These are phyloP conservation scores for Picus viridis DNA, from an alignment of 2,797 vertebrate species.

Conservation along the genomic window DNA sequence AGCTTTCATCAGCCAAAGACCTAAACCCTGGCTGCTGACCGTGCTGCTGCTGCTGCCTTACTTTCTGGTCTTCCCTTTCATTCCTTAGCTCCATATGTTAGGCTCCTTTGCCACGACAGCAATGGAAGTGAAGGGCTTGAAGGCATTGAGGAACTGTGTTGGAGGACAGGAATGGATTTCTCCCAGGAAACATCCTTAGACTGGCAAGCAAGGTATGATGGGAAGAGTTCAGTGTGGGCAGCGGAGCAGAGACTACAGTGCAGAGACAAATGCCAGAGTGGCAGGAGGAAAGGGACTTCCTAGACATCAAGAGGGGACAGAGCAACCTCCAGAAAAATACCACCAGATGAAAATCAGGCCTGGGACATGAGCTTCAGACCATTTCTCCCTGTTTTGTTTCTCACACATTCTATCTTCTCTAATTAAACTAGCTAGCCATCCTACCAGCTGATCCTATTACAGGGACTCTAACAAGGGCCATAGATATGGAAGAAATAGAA, in stretches of 20 bases:
- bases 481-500: background rate
- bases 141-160: rapidly evolving
- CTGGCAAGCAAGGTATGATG: background rate
- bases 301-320: rapidly evolving
- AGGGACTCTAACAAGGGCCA: background rate
- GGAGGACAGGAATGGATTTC: rapidly evolving
- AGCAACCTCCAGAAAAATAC: background rate
- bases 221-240: background rate
- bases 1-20: conserved; percentile 1
- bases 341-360: background rate
- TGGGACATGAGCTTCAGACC: background rate
- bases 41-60: background rate
- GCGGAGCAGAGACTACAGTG: background rate
- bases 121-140: rapidly evolving
- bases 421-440: background rate
- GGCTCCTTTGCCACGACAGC: background rate
- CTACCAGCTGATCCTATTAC: background rate
- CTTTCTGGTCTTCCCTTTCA: background rate
- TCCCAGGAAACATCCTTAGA: background rate
- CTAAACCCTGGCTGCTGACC: background rate
- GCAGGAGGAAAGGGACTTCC: background rate
- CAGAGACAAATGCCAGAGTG: background rate
- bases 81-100: background rate
- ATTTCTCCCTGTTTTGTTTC: background rate
- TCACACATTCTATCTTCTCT: background rate